These are phyloP conservation scores for Henricia sp. DNA, from an alignment of 53 echinoderm and acorn worm genomes.

Conservation along the genomic window DNA sequence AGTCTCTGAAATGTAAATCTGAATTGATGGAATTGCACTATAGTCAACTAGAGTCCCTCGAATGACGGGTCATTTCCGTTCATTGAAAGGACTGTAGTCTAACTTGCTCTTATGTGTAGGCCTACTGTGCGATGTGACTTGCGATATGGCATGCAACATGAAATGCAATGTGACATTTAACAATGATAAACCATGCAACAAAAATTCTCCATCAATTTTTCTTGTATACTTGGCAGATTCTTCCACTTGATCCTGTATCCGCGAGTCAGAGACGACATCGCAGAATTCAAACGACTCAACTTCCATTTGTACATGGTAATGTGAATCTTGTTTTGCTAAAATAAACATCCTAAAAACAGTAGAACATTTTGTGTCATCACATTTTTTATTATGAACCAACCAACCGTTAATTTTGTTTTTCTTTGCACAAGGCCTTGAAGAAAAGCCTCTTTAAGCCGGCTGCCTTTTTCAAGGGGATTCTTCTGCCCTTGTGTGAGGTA, in stretches of 20 bases:
- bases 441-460: conserved; percentile 97
- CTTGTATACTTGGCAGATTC: conserved; percentile 67
- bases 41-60: too few species aligned
- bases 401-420: not conserved
- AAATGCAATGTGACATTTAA: too few species aligned
- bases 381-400: not conserved
- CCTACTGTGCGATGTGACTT: too few species aligned
- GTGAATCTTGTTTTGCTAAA: not conserved
- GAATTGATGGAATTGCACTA: too few species aligned
- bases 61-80: too few species aligned
- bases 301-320: conserved; percentile 98
- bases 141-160: too few species aligned
- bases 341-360: not conserved
- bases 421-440: conserved; percentile 76
- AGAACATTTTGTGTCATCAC: not conserved
- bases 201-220: not conserved
- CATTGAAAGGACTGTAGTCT: too few species aligned
- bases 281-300: conserved; percentile 93
- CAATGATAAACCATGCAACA: not conserved
- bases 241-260: conserved; percentile 90
- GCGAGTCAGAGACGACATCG: conserved; percentile 93
- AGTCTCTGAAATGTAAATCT: too few species aligned
- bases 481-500: conserved; percentile 97
- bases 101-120: too few species aligned
- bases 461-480: conserved; percentile 98